phyloP scores from a whole-genome alignment of 2,797 vertebrate genomes.

The Loris lydekkerianus region DNA sequence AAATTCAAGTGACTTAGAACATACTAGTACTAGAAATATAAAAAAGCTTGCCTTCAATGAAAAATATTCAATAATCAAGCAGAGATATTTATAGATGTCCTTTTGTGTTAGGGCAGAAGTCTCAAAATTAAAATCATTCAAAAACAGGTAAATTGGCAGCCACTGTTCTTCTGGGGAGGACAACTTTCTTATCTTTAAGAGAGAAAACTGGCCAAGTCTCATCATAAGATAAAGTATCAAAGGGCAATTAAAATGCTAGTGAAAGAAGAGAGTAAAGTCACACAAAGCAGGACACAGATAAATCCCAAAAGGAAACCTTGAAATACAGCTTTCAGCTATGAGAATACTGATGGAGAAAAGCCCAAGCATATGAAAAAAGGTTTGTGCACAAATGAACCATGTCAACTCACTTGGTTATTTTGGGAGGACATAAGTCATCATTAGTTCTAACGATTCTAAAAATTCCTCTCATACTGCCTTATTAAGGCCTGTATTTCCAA shows the following conservation, averaged over 20 bases:
- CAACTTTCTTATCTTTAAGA: conserved; percentile 44
- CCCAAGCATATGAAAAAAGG: neutral
- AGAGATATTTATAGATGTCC: neutral
- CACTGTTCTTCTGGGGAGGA: neutral
- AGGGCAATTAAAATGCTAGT: neutral
- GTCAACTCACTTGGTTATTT: neutral
- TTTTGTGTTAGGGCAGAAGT: neutral
- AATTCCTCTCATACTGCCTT: neutral
- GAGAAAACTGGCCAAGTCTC: neutral
- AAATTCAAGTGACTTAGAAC: conserved; percentile 70
- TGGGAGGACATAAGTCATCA: neutral
- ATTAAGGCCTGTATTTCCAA: conserved; percentile 2
- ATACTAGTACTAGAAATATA: conserved; percentile 31
- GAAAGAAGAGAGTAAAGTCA: neutral
- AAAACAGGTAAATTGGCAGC: neutral
- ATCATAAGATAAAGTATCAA: neutral
- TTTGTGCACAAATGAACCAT: neutral
- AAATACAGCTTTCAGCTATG: neutral
- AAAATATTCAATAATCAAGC: conserved; percentile 6
- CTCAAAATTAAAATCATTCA: conserved; percentile 17
- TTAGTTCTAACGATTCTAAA: neutral
- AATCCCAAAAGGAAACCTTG: neutral
- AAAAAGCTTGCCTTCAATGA: neutral
- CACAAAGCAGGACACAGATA: neutral
- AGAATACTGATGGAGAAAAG: conserved; percentile 8